Base-by-base conservation (phyloP, 2,113 vertebrate species). In the Nyctereutes procyonoides region DNA sequence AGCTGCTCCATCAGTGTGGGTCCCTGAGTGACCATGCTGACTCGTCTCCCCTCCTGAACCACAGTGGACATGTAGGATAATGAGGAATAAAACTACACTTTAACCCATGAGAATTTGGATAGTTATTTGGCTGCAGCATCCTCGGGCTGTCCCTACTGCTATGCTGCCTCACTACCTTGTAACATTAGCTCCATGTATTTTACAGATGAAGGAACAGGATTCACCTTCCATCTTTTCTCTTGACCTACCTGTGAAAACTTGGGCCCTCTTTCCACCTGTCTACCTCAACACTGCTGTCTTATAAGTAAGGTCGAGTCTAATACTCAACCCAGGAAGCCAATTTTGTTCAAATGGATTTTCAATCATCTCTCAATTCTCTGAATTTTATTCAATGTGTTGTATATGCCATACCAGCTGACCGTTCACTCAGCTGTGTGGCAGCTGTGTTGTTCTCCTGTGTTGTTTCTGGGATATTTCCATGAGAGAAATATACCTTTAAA, bases 1-100 rank as follows among this genome's bases (percentile, higher is more conserved):
- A 35, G 26, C 62, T n/a, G 60, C 2, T 6, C 14, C 2, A 1
- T 56, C 51, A 0, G n/a, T 8, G 0, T 1, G 38, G 24, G 32
- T 10, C 10, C 20, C 5, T 22, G 43, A 43, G 26, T 48, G 30
- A 56, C 8, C 0, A 35, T 28, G 19, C 22, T 4, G 38, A 9
- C 30, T 2, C 1, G 13, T 22, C 17, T 56, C 2, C 20, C 11
- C 8, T 81, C 32, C 32, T 1, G 10, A 4, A 22, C 24, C 67
- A 4, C 24, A 0, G 4, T 0, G 13, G 35, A 3, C 11, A 22
- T 4, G 20, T 2, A 7, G 1, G 22, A 10, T 0, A 32, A n/a
- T 32, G 38, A 43, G 62, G 63, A 85, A 30, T 1, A 14, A 28
- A 53, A 38, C n/a, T 10, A 2, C 22, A 0, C 6, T 67, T 43